phyloP scores from a whole-genome alignment of 1,140 invertebrate genomes.

The Xylocopa sonorina region DNA sequence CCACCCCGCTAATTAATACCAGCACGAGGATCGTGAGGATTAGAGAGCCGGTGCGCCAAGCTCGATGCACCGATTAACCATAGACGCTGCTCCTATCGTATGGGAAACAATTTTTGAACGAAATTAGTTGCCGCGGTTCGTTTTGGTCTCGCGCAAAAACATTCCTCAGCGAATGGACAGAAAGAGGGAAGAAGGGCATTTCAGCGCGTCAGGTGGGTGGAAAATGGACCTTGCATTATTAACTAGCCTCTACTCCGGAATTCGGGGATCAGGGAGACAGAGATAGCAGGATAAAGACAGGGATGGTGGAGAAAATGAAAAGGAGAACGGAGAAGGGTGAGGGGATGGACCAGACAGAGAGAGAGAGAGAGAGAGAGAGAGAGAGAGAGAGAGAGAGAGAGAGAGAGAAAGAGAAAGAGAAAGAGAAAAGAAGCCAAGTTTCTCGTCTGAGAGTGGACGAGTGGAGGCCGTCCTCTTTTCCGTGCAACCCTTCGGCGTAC shows the following conservation, averaged over 20 bases:
- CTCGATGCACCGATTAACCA: not conserved
- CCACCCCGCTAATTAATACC: constrained; percentile 65
- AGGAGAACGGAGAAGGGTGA: not conserved
- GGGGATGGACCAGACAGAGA: not conserved
- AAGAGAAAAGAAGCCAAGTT: constrained; percentile 10
- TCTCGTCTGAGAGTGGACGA: constrained; percentile 68
- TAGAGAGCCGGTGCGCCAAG: constrained; percentile 48
- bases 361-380: not conserved
- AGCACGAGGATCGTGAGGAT: constrained; percentile 58
- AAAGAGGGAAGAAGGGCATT: constrained; percentile 44
- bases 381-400: not conserved
- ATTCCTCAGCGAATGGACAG: constrained; percentile 18
- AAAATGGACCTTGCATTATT: constrained; percentile 69
- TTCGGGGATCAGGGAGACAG: constrained; percentile 57
- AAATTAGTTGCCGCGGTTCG: not conserved
- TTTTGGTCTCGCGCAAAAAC: not conserved
- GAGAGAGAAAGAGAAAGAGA: not conserved
- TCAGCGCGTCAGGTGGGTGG: constrained; percentile 59
- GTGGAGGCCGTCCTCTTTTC: constrained; percentile 66
- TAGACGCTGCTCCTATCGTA: not conserved
- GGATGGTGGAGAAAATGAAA: not conserved
- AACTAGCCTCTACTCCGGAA: constrained; percentile 63
- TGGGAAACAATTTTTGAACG: not conserved
- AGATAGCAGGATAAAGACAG: constrained; percentile 20
- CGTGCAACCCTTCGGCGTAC: constrained; percentile 56